Evolutionary conservation across 2,113 vertebrate genomes (phyloP), one percentile per base, ranked within the genome.

Genomic region (Nymphicus hollandicus): DNA sequence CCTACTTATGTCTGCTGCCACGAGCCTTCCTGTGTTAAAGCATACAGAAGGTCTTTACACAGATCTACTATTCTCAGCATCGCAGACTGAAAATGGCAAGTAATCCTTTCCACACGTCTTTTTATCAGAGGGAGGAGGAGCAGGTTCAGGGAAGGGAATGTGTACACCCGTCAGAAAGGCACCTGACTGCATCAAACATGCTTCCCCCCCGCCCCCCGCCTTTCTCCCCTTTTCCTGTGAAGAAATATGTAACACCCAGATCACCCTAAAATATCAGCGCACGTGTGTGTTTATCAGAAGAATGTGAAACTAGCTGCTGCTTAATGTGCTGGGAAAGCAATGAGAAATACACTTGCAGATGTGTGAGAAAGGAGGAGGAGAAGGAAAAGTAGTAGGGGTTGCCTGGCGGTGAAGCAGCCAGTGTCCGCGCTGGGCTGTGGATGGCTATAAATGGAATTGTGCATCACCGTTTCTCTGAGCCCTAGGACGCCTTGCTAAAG

Each of bases 371-470:
- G 56, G 33, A 35, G 56, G 56, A 58, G 56, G 33, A 96, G 94
- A 93, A 96, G 93, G 95, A 96, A 95, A 94, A 96, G 93, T 71
- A 83, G 92, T 86, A 86, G 81, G 87, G 88, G 92, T 86, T 91
- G 95, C 86, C 58, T 88, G 72, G 31, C 52, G 46, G 81, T 9
- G 89, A 93, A 69, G 89, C 73, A 61, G 86, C 85, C 58, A 79
- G 91, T 9, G 4, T 65, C 88, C 25, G 37, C 39, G 33, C 65
- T 72, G 73, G 94, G 94, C 92, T 84, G 92, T 88, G 56, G 88
- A 83, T 81, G 95, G 77, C 97, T 98, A 95, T 97, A 97, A 97
- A 98, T 95, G 97, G 97, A 97, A 86, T 95, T 95, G 95, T 96
- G 96, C 96, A 93, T 97, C 95, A 95, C 96, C 39, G 81, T 96